Conservation (phyloP, 2,888 invertebrate genomes). For the Hirtodrosophila trivittata region DNA sequence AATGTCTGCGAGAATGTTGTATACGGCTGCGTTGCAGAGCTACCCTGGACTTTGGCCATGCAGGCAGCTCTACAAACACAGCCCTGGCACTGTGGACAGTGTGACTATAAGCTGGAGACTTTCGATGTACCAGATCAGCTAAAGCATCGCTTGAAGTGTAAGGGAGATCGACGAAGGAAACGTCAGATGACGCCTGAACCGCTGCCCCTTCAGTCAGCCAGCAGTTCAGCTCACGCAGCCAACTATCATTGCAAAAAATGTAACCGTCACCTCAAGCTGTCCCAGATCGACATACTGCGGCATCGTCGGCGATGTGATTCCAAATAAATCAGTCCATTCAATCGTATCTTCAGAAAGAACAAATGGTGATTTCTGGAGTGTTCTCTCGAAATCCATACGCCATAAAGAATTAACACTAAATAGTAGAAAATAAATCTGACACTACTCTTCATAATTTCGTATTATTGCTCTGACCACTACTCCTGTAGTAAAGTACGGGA, state of each 20-base stretch:
- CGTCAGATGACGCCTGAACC: conserved; percentile 2
- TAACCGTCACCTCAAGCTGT: conserved; percentile 87
- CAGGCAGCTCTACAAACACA: conserved; percentile 86
- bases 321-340: no score
- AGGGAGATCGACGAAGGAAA: conserved; percentile 55
- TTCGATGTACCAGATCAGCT: conserved; percentile 89
- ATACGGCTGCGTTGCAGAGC: conserved; percentile 89
- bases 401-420: no score
- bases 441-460: no score
- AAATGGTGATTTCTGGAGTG: no score
- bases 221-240: conserved; percentile 9
- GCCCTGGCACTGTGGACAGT: conserved; percentile 90
- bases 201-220: conserved; percentile 43
- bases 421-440: no score
- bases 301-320: conserved; percentile 89
- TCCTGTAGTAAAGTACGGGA: no score
- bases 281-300: conserved; percentile 92
- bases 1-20: conserved; percentile 92
- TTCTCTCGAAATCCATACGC: no score
- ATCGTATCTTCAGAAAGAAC: no score
- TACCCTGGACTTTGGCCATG: conserved; percentile 88
- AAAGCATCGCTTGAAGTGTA: conserved; percentile 85
- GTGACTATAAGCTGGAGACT: conserved; percentile 86
- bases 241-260: conserved; percentile 90
- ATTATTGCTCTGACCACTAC: no score